Conservation (phyloP, 2,113 vertebrate genomes). For the Apteryx mantelli region DNA sequence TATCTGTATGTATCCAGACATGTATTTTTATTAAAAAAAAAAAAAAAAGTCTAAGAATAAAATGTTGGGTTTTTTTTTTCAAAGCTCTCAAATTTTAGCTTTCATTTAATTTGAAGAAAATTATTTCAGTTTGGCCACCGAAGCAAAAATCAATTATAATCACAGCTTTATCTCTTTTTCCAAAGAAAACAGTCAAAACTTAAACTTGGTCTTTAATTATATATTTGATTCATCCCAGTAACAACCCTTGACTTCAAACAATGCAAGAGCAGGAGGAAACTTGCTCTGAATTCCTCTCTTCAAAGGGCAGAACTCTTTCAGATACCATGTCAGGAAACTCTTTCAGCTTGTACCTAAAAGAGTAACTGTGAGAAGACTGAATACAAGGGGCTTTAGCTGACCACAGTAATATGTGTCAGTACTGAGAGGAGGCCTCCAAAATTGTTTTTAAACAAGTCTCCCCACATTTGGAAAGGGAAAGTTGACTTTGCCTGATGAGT, state of each 20-base stretch:
- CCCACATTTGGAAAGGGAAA: neutral
- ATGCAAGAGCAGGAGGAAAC: conserved; percentile 61
- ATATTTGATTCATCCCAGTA: conserved; percentile 55
- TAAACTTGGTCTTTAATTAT: conserved; percentile 56
- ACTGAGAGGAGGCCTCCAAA: neutral
- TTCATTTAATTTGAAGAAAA: neutral
- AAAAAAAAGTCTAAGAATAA: neutral
- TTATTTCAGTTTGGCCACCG: conserved; percentile 17
- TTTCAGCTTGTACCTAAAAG: neutral
- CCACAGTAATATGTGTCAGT: neutral
- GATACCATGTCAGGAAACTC: conserved; percentile 19
- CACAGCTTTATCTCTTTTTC: conserved; percentile 22
- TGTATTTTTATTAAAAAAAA: neutral
- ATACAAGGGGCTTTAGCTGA: neutral
- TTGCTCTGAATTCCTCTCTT: conserved; percentile 66
- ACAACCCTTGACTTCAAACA: conserved; percentile 64
- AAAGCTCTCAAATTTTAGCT: neutral
- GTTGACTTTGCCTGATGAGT: neutral
- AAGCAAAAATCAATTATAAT: conserved; percentile 45
- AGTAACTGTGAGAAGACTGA: neutral
- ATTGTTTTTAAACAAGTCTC: neutral
- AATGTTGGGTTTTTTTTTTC: neutral
- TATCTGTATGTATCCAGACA: neutral
- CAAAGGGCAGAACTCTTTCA: conserved; percentile 34
- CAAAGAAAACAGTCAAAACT: conserved; percentile 41